Evolutionary conservation across 2,797 vertebrate genomes (phyloP), one percentile per base, ranked within the genome.

Genomic region (Sebastes taczanowskii): DNA sequence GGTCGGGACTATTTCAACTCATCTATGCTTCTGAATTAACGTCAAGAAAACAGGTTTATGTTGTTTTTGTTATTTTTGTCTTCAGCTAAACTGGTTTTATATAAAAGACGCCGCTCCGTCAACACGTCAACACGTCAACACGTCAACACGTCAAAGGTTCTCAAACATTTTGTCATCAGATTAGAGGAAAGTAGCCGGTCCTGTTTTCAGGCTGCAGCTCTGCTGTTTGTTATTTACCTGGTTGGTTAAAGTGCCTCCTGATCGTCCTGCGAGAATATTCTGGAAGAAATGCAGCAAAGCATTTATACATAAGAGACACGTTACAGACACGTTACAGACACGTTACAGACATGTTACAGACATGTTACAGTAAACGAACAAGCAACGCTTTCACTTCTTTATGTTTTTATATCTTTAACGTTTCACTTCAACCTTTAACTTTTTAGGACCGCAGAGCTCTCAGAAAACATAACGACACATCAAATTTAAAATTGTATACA

Each of bases 221-320:
- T 22, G 25, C 32, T 30, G 46, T 23, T 61, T 70, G 25, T 62
- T 53, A 2, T 35, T 22, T 9, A 34, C 71, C 60, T 71, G 84
- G 61, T 76, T 72, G 81, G 72, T 90, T 58, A 80, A 68, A 68
- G 91, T 91, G 87, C 89, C 88, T 90, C 86, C 25, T 11, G 3
- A 62, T n/a, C 3, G 14, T 74, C 46, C 52, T 10, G 58, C 58
- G 9, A 2, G 16, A 29, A 8, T 25, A 59, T n/a, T 30, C 18
- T 56, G 46, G 13, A 56, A 70, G 60, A 35, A 35, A 53, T 27
- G 13, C 22, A 2, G 16, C 18, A 32, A 6, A 46, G 6, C 74
- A 27, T 60, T 34, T 34, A 25, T 5, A 60, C 64, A 5, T n/a
- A 49, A 34, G 10, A 27, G 25, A 27, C 25, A 27, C 25, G 25